Base-by-base conservation (phyloP, 2,113 vertebrate species). In the Chloropsis cyanopogon region DNA sequence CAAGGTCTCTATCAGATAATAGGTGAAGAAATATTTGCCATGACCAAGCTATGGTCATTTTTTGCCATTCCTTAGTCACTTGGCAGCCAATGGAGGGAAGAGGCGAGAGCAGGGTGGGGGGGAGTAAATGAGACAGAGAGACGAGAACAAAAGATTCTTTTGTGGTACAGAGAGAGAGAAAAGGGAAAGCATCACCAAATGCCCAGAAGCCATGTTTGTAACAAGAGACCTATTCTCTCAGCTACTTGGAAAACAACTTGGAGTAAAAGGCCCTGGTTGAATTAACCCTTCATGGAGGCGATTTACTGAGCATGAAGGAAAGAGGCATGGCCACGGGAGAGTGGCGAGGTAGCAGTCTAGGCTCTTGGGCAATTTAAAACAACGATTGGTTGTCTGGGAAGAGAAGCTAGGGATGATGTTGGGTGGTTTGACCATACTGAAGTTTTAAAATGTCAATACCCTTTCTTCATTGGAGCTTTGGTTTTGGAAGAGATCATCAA, bases 201-300 rank as follows among this genome's bases (percentile, higher is more conserved):
- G 98, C 98, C 98, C 98, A 98, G 97, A 97, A 98, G 98, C 98
- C 98, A 98, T 98, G 97, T 98, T 98, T 97, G 98, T 98, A 98
- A 98, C 98, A 98, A 98, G 98, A 98, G 98, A 98, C 76, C 96
- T 97, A 98, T 98, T 98, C 98, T 98, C 97, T 97, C 92, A 91
- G 97, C 95, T 65, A 31, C 95, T 97, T 97, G 97, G 97, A 98
- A 98, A 98, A 98, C 98, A 98, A 98, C 70, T 93, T 84, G 60
- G 89, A 97, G 92, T 82, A 94, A 92, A 96, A 96, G 82, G 78
- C 86, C 66, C 56, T 85, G 82, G 84, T 71, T 96, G 95, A 95
- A 96, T 97, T 97, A 97, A 97, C 97, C 96, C 97, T 97, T 97
- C 84, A 71, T 65, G 56, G 60, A 88, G 41, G 65, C 2, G 1